These are phyloP conservation scores for Hypocryptadius cinnamomeus DNA, from an alignment of 2,113 vertebrate species.

Conservation along the genomic window DNA sequence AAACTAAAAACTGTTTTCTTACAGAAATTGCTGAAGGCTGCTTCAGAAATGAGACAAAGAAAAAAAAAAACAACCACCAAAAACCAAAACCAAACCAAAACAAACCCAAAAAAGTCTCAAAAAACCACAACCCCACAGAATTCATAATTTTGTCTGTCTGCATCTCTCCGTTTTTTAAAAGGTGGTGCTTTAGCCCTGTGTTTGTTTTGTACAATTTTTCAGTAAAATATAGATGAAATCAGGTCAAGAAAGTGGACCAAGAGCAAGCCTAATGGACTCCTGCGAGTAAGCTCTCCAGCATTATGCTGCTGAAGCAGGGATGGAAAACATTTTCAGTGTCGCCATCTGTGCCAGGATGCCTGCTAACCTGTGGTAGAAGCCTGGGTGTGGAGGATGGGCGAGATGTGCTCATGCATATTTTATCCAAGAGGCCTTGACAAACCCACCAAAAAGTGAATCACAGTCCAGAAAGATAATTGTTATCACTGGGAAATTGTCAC, in stretches of 20 bases:
- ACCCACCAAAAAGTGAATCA: neutral
- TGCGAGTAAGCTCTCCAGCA: neutral
- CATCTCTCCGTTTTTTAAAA: neutral
- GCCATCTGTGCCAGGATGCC: neutral
- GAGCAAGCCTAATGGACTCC: neutral
- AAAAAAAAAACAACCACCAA: neutral
- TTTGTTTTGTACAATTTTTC: neutral
- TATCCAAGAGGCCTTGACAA: neutral
- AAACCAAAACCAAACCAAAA: neutral
- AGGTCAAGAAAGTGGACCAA: neutral
- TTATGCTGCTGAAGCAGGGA: neutral
- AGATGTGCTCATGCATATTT: constrained; percentile 23
- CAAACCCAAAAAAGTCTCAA: neutral
- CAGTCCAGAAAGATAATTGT: neutral
- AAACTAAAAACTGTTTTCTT: neutral
- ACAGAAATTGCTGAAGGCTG: constrained; percentile 5
- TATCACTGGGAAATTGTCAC: constrained; percentile 11
- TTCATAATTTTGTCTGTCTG: neutral
- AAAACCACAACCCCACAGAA: neutral
- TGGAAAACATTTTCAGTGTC: neutral
- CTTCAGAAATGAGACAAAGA: neutral
- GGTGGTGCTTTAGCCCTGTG: neutral
- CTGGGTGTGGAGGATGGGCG: neutral
- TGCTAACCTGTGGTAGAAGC: neutral
- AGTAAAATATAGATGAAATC: neutral